Evolutionary conservation across 2,888 invertebrate species (phyloP).

Genomic region (Leistus spinibarbis): DNA sequence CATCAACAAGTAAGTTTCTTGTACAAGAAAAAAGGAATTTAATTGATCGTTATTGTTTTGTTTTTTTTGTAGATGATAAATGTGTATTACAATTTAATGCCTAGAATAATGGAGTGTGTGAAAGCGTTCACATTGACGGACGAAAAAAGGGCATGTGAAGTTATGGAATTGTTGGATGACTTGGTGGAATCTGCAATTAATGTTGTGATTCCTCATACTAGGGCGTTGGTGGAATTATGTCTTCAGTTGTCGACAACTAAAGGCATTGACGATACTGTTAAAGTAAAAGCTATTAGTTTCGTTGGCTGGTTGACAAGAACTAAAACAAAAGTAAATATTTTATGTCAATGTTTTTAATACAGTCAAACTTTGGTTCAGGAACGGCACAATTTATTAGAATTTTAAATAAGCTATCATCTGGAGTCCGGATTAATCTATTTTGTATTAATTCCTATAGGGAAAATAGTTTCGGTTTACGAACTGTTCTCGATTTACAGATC

Average conservation of each 20-base stretch:
- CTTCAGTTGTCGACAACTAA: conserved; percentile 66
- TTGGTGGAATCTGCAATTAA: conserved; percentile 67
- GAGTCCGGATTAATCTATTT: no score
- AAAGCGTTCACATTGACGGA: conserved; percentile 62
- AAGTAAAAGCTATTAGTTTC: conserved; percentile 71
- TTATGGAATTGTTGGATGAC: conserved; percentile 70
- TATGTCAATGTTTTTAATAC: not conserved
- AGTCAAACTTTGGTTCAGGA: not conserved
- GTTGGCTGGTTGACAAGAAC: conserved; percentile 69
- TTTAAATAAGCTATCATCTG: not conserved
- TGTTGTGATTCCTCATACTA: conserved; percentile 68
- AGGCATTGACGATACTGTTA: conserved; percentile 64
- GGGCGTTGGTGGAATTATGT: conserved; percentile 69
- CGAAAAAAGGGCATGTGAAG: conserved; percentile 65
- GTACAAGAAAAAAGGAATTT: not conserved
- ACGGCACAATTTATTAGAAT: not conserved
- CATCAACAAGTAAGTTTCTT: conserved; percentile 63
- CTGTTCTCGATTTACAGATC: no score
- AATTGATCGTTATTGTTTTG: conserved; percentile 24
- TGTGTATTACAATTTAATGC: conserved; percentile 66
- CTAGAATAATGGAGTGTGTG: conserved; percentile 67
- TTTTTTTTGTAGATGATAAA: conserved; percentile 58
- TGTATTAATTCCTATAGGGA: no score
- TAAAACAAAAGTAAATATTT: conserved; percentile 68
- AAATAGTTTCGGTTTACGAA: no score